phyloP scores from a whole-genome alignment of 1,140 invertebrate species.

The Amphibalanus amphitrite region DNA sequence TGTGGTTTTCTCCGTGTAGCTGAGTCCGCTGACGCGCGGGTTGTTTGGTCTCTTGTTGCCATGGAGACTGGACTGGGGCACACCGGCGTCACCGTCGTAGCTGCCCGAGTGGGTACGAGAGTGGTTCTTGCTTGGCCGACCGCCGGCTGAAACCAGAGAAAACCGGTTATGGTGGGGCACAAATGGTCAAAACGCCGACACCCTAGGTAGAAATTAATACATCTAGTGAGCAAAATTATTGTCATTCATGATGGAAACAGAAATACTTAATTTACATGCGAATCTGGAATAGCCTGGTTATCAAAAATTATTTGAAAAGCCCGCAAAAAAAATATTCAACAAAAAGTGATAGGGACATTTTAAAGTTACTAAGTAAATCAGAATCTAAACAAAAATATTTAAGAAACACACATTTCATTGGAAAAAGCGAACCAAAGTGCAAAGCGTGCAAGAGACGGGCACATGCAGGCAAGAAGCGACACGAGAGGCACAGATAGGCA shows the following conservation, averaged over 20 bases:
- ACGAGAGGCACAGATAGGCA: too few species aligned
- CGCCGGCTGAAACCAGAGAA: neutral
- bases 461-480: too few species aligned
- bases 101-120: constrained; percentile 11
- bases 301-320: too few species aligned
- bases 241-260: neutral
- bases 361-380: too few species aligned
- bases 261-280: too few species aligned
- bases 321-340: too few species aligned
- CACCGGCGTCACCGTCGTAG: constrained; percentile 5
- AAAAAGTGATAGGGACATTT: too few species aligned
- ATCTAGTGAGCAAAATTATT: neutral
- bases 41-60: constrained; percentile 9
- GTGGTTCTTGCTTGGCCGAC: neutral
- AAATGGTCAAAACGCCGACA: neutral
- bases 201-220: neutral
- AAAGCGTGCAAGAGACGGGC: too few species aligned
- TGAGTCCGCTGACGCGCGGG: constrained; percentile 9
- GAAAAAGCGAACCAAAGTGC: too few species aligned
- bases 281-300: too few species aligned
- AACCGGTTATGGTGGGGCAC: neutral
- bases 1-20: constrained; percentile 91
- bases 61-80: constrained; percentile 3
- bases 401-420: too few species aligned
- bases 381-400: too few species aligned